Evolutionary conservation across 2,888 invertebrate species (phyloP), one percentile per base, ranked within the genome.

Genomic region (Cephus runcator): DNA sequence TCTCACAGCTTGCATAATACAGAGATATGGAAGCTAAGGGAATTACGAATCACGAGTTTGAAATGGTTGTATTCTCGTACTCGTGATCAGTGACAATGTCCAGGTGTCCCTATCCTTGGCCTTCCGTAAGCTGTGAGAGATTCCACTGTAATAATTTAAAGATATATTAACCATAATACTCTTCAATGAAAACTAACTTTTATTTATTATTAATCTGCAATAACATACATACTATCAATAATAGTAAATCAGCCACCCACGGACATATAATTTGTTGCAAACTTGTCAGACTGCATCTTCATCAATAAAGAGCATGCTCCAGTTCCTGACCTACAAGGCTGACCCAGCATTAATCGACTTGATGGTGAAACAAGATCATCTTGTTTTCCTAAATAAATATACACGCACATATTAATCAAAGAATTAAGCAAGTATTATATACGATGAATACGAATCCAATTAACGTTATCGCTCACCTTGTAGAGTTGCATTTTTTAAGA

Each of bases 341-440:
- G 95, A 0, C 99, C 99, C 9, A 97, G 90, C 93, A 98, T 96
- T 4, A 99, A 91, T 81, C 97, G 95, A 87, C 97, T 95, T 0
- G 98, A 98, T 0, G 98, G 97, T 23, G 97, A 97, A 40, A 93
- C 92, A 33, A 99, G 92, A 81, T 94, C 92, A 91, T 99, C 99
- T 68, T 91, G 92, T 87, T 95, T 95, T 1, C 96, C 95, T 94
- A 93, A 89, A 89, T 56, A 56, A 56, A 56, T 9, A 56, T 23
- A 56, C 9, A 56, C 2, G 56, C 23, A 56, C 9, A 23, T 56
- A 56, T 56, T 56, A 23, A 56, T 56, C 6, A 6, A 56, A 56
- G 23, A 23, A 23, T 56, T 23, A 23, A 56, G 56, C 56, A 56
- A 23, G 0, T 23, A 23, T 15, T 56, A 23, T 9, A 56, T 9